Conservation (phyloP, 2,797 vertebrate genomes). For the Ambastaia sidthimunki region DNA sequence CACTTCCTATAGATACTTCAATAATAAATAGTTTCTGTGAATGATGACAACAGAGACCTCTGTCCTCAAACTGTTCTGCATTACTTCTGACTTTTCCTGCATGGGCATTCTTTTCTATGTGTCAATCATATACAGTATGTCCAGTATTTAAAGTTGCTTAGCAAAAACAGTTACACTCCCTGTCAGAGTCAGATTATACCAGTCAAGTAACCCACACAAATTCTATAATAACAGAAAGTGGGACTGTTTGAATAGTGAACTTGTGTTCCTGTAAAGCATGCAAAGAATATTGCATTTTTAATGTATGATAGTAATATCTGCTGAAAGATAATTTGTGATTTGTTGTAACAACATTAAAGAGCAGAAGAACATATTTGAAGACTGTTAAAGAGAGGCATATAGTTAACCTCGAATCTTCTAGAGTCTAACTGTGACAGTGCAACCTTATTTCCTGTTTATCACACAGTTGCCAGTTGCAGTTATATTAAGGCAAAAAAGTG, state of each 20-base stretch:
- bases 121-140: neutral
- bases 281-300: neutral
- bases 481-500: conserved; percentile 44
- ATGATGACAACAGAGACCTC: neutral
- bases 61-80: conserved; percentile 5
- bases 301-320: neutral
- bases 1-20: neutral
- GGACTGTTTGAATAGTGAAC: neutral
- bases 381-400: neutral
- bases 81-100: neutral
- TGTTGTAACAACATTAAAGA: neutral
- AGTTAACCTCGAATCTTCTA: neutral
- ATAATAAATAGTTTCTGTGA: neutral
- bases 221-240: neutral
- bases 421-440: neutral
- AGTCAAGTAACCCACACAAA: neutral
- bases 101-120: neutral
- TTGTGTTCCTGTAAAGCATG: neutral
- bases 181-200: neutral
- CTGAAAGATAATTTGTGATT: neutral
- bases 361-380: neutral
- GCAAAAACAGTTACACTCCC: neutral
- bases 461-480: neutral
- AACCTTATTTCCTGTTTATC: conserved; percentile 20
- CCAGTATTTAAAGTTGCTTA: neutral